These are phyloP conservation scores for Nothocercus nigrocapillus DNA, from an alignment of 2,113 vertebrate genomes.

Conservation along the genomic window DNA sequence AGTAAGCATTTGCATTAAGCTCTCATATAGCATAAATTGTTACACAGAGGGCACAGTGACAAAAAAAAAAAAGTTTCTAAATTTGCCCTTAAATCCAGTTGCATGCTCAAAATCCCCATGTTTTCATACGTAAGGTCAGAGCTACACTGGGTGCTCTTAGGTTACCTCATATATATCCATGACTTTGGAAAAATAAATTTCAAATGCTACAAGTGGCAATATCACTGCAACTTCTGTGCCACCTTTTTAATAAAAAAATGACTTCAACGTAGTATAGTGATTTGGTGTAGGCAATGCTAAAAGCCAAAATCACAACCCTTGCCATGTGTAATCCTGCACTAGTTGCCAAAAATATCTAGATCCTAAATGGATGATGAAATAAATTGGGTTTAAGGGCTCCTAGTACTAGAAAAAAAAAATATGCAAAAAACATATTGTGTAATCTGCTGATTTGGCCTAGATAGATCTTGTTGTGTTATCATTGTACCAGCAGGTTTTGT, in stretches of 20 bases:
- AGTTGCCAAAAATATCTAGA: neutral
- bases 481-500: neutral
- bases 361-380: neutral
- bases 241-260: neutral
- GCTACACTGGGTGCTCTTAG: neutral
- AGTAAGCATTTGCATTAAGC: neutral
- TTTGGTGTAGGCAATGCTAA: neutral
- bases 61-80: neutral
- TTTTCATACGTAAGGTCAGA: neutral
- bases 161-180: neutral
- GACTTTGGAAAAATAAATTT: neutral
- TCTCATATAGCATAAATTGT: neutral
- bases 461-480: neutral
- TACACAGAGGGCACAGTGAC: neutral
- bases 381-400: neutral
- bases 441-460: neutral
- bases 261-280: neutral
- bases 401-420: neutral
- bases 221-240: neutral
- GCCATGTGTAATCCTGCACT: neutral
- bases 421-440: neutral
- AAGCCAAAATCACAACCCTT: neutral
- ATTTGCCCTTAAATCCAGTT: neutral
- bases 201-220: neutral
- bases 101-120: neutral